Conservation (phyloP, 2,888 invertebrate species). For the Limnephilus rhombicus region DNA sequence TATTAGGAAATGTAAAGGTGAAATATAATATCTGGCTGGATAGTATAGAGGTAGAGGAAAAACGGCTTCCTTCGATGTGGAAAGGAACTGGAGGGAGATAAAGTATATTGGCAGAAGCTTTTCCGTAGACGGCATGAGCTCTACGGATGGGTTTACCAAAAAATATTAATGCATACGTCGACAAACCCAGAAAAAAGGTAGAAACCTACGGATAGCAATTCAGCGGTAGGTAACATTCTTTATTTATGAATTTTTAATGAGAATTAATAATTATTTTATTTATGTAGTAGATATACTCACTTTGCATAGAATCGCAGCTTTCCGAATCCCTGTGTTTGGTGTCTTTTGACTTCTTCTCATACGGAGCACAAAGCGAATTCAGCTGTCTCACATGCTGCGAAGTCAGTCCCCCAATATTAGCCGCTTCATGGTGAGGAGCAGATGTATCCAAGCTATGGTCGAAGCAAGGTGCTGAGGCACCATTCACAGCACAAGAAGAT, state of each 20-base stretch:
- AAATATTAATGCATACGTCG: too few relatives aligned
- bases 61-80: background rate
- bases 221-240: too few relatives aligned
- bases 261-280: background rate
- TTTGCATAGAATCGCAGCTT: slow-evolving; percentile 63
- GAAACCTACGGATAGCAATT: too few relatives aligned
- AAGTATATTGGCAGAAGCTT: background rate
- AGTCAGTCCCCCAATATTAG: slow-evolving; percentile 60
- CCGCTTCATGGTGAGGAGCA: background rate
- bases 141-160: too few relatives aligned
- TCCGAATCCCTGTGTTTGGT: slow-evolving; percentile 47
- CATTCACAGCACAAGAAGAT: slow-evolving; percentile 40
- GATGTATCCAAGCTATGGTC: slow-evolving; percentile 21
- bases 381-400: slow-evolving; percentile 69
- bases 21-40: background rate
- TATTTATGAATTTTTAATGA: too few relatives aligned
- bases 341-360: slow-evolving; percentile 54
- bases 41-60: background rate
- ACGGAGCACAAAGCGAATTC: slow-evolving; percentile 67
- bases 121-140: background rate
- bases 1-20: background rate
- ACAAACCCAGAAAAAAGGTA: too few relatives aligned
- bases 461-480: slow-evolving; percentile 12
- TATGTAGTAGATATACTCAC: slow-evolving; percentile 45
- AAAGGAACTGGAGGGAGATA: background rate